Evolutionary conservation across 2,888 invertebrate genomes (phyloP), one percentile per base, ranked within the genome.

Genomic region (Drosophila niveifrons): DNA sequence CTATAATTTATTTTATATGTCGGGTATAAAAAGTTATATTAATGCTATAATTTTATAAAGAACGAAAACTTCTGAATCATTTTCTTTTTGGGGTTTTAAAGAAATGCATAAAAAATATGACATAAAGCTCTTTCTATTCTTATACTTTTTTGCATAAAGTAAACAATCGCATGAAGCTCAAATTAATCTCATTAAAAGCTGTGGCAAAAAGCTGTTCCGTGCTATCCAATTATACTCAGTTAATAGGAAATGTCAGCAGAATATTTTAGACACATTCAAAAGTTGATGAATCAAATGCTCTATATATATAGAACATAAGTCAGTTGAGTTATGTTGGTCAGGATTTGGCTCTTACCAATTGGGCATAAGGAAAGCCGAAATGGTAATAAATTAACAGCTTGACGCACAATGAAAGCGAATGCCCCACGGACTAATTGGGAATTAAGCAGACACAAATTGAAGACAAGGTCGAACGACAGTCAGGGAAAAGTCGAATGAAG

Each of bases 371-470:
- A 52, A 61, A 36, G 46, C 23, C 62, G 23, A 57, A 47, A 36
- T 57, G 46, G 15, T n/a, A 56, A 56, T 53, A 76, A 74, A 74
- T 76, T 50, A 59, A 52, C 48, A 63, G 52, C 39, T 43, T 43
- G 57, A 23, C 46, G 47, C 36, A 15, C 62, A 13, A 50, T 18
- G 13, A 39, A 59, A 50, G 34, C 15, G 51, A 58, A 59, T 53
- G 41, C 67, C 65, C 62, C 62, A 67, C 48, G 75, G 66, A 78
- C 86, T 83, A 88, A 83, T 83, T 83, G 87, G 78, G 83, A 79
- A 82, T 83, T 86, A 88, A 72, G 73, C 68, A 72, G 73, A 71
- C 55, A 80, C 69, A 86, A 86, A 86, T 75, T 86, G 70, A 47
- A 55, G 80, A 66, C 69, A 58, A 41, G 55, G 43, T 48, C 39